Evolutionary conservation across 2,113 vertebrate species (phyloP).

Genomic region (Petromus typicus): DNA sequence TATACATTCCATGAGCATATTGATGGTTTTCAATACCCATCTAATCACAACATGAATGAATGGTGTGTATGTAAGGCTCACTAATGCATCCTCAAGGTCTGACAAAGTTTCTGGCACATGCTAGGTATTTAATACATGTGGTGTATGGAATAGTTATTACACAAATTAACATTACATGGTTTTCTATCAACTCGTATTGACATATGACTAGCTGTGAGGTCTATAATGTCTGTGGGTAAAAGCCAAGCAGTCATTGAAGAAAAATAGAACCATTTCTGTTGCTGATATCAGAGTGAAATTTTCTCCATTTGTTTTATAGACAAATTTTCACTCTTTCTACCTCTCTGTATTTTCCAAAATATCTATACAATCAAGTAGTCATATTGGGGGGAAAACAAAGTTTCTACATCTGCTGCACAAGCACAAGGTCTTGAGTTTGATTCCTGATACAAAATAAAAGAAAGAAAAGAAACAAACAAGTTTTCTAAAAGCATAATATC

Average conservation of each 20-base stretch:
- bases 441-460: too few species aligned
- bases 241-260: background rate
- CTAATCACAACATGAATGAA: background rate
- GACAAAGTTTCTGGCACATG: background rate
- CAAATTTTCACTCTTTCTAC: constrained; percentile 21
- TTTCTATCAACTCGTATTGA: constrained; percentile 44
- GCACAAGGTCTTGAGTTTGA: too few species aligned
- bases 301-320: background rate
- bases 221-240: background rate
- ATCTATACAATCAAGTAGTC: background rate
- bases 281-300: background rate
- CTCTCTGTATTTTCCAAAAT: constrained; percentile 36
- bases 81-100: background rate
- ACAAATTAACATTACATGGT: background rate
- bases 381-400: background rate
- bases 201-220: background rate
- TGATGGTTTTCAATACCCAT: background rate
- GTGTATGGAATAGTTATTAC: background rate
- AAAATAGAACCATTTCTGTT: background rate
- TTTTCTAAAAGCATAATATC: background rate
- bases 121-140: background rate
- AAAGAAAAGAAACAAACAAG: background rate
- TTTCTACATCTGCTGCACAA: too few species aligned
- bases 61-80: background rate
- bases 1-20: background rate